phyloP scores from a whole-genome alignment of 2,888 invertebrate genomes.

The Morpho achilles region DNA sequence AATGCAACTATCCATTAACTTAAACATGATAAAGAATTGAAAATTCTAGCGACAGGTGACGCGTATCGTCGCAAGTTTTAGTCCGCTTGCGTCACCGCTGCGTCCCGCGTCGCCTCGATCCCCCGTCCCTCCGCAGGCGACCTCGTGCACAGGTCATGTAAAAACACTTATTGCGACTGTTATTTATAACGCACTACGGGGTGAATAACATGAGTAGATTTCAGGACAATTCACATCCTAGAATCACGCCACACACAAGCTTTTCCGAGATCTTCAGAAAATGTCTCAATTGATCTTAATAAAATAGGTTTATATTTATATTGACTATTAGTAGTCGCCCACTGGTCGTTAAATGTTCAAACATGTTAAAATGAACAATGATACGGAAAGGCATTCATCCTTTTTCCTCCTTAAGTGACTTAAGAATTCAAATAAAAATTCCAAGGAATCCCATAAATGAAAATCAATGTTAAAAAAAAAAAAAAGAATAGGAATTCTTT shows the following conservation, averaged over 20 bases:
- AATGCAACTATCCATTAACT: too few species aligned
- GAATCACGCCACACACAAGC: not conserved
- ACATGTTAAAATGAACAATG: too few species aligned
- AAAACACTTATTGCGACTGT: conserved; percentile 33
- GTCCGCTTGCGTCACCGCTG: conserved; percentile 46
- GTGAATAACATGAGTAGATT: conserved; percentile 17
- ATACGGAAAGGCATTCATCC: too few species aligned
- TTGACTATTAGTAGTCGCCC: too few species aligned
- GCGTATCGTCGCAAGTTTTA: conserved; percentile 27
- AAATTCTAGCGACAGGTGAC: conserved; percentile 1
- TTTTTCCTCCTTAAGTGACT: too few species aligned
- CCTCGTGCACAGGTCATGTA: conserved; percentile 51
- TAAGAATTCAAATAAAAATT: too few species aligned
- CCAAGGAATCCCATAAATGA: too few species aligned
- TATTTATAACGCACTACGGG: conserved; percentile 14
- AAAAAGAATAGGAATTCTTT: too few species aligned
- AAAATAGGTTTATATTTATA: too few species aligned
- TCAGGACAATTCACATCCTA: not conserved
- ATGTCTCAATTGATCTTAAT: too few species aligned
- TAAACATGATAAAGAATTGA: conserved; percentile 4
- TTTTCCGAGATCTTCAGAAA: not conserved
- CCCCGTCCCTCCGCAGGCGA: conserved; percentile 26
- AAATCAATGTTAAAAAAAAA: too few species aligned
- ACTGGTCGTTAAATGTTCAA: too few species aligned
- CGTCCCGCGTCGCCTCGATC: conserved; percentile 20